Evolutionary conservation across 2,113 vertebrate species (phyloP).

Genomic region (Dipodomys spectabilis): DNA sequence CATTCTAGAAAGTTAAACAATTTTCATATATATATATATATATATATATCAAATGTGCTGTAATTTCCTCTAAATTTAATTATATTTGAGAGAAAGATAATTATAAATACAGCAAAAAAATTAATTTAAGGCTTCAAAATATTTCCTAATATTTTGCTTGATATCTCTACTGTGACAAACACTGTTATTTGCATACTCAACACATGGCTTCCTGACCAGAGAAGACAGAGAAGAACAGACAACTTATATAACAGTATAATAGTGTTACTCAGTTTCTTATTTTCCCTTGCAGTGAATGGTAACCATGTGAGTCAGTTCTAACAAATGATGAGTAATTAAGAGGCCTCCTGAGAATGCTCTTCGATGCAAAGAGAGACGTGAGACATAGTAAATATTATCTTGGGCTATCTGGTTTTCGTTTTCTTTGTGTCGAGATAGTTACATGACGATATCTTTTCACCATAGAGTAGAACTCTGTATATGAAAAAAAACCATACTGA

Average conservation of each 20-base stretch:
- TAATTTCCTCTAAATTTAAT: slow-evolving; percentile 24
- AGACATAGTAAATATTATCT: not conserved
- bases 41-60: not conserved
- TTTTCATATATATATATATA: not conserved
- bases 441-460: not conserved
- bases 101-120: not conserved
- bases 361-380: not conserved
- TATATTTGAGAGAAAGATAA: slow-evolving; percentile 38
- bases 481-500: not conserved
- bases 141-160: not conserved
- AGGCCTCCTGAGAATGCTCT: not conserved
- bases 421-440: not conserved
- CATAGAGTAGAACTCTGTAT: not conserved
- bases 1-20: slow-evolving; percentile 24
- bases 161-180: not conserved
- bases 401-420: not conserved
- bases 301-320: not conserved
- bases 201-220: not conserved
- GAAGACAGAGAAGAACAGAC: not conserved
- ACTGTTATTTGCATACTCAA: not conserved
- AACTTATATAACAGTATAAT: not conserved
- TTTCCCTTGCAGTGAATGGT: not conserved
- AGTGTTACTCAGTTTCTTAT: not conserved
- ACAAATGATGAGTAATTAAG: not conserved
- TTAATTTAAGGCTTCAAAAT: slow-evolving; percentile 5